Percentiles rank a stretch among this genome's conserved stretches.
Evolutionary conservation across 2,113 vertebrate genomes (phyloP).

Genomic region (Baryphthengus martii): DNA sequence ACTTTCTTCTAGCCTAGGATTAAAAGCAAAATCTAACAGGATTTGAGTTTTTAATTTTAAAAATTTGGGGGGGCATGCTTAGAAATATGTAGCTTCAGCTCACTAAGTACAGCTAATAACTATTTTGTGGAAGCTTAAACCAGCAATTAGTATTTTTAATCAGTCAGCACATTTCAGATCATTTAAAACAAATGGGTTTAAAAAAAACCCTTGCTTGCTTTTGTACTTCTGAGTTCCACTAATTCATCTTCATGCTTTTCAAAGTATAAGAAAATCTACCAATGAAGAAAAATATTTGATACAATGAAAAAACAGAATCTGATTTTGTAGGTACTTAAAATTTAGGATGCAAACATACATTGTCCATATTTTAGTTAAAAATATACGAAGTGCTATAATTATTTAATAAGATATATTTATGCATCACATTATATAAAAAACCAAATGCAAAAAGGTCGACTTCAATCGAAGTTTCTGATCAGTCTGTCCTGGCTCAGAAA

Average conservation of each 20-base stretch:
- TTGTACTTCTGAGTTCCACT: neutral
- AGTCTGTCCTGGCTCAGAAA: neutral
- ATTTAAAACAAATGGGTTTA: neutral
- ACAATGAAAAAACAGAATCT: neutral
- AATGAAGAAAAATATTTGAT: neutral
- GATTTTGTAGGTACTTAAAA: neutral
- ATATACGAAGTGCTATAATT: neutral
- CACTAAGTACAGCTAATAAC: neutral
- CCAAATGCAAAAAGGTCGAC: neutral
- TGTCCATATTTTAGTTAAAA: neutral
- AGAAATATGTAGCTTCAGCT: neutral
- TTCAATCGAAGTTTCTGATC: neutral
- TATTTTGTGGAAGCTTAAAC: neutral
- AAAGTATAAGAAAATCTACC: neutral
- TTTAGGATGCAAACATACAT: neutral
- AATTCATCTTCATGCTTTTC: neutral
- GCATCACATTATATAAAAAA: neutral
- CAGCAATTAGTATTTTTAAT: neutral
- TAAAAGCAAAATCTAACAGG: neutral
- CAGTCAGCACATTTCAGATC: neutral
- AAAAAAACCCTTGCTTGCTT: neutral
- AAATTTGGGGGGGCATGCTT: neutral
- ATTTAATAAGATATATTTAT: neutral
- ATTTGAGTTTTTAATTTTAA: neutral
- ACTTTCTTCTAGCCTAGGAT: neutral